Base-by-base conservation (phyloP, 2,113 vertebrate genomes). In the Psophia crepitans region DNA sequence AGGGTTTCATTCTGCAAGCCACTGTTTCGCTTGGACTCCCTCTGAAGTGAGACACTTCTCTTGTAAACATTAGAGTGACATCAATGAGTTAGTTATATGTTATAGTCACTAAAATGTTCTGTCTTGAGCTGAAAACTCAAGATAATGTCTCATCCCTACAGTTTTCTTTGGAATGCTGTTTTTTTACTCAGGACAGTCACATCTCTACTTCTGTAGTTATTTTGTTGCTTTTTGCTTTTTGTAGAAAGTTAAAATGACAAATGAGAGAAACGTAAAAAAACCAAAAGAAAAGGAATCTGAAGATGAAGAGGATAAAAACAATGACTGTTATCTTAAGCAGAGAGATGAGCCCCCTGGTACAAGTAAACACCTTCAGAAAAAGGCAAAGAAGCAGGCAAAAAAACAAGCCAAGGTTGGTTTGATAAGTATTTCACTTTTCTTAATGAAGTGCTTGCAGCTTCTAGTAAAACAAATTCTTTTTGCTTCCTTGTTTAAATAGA, bases 361-460 rank as follows among this genome's bases (percentile, higher is more conserved):
- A 65, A 99, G 99, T 97, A 99, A 99, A 93, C 99, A 99, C 96
- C 98, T 99, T 94, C 99, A 99, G 98, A 99, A 99, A 94, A 99
- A 99, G 94, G 98, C 97, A 19, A 99, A 99, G 97, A 99, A 99
- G 89, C 99, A 99, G 94, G 99, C 99, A 48, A 99, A 98, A 97
- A 99, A 99, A 93, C 99, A 99, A 96, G 98, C 99, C 61, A 99
- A 99, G 99, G 99, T 99, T 96, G 60, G 98, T 97, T 90, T 70
- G 37, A 75, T 75, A 39, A 70, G 4, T 75, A 21, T 68, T 93
- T 79, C 11, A 33, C 49, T 92, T 82, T 30, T 53, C 35, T 39
- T 81, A 65, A 58, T 77, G 14, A 71, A 51, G 21, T 37, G 28
- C 14, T 93, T 90, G 56, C 20, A 82, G 6, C 35, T 84, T 79